phyloP scores from a whole-genome alignment of 92 coral and sea anemone species.

The Zoanthus sansibaricus region DNA sequence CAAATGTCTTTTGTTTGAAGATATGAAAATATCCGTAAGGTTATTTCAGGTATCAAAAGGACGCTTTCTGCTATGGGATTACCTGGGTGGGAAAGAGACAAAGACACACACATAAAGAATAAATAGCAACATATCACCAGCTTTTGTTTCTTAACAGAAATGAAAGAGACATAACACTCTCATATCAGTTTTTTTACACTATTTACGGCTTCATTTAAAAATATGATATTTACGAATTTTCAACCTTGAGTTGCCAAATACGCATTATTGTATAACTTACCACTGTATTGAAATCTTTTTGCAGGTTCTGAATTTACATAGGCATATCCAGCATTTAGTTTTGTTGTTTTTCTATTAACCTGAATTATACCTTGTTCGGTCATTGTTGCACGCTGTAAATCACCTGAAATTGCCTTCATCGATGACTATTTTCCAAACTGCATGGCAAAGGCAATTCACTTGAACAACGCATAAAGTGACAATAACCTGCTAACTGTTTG shows the following conservation, averaged over 20 bases:
- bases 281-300: background rate
- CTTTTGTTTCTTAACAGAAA: too few species aligned
- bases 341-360: background rate
- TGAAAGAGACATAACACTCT: too few species aligned
- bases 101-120: too few species aligned
- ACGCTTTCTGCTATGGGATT: background rate
- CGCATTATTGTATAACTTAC: background rate
- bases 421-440: background rate
- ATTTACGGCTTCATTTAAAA: too few species aligned
- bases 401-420: too few species aligned
- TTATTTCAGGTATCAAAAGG: constrained; percentile 32
- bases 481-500: constrained; percentile 17
- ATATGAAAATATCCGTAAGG: constrained; percentile 24
- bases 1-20: constrained; percentile 43
- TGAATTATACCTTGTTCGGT: background rate
- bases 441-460: background rate
- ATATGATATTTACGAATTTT: background rate
- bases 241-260: too few species aligned
- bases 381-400: background rate
- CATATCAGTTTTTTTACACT: background rate
- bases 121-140: background rate
- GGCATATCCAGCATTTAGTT: background rate
- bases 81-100: background rate
- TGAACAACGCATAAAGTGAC: background rate
- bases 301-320: background rate